Evolutionary conservation across 2,888 invertebrate species (phyloP), one percentile per base, ranked within the genome.

Genomic region (Eristalinus sepulchralis): DNA sequence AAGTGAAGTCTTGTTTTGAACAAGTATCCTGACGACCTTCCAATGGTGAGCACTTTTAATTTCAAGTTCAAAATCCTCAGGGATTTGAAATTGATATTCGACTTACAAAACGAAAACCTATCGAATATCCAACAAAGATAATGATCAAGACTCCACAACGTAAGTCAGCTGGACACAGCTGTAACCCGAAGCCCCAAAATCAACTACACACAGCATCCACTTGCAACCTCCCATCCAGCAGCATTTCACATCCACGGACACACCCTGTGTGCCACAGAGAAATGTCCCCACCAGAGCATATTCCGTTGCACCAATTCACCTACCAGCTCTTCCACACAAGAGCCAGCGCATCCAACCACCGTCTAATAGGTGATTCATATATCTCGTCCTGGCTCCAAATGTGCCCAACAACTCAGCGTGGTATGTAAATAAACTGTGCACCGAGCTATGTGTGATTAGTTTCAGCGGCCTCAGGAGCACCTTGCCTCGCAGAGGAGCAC

Each of bases 351-450:
- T 27, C 39, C 47, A 33, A 39, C 31, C 47, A n/a, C 47, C 64
- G 34, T 55, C 78, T 66, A 79, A 71, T 75, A 72, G 73, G 13
- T 62, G 66, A 57, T 62, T 67, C 73, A 73, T 67, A 77, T 62
- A 78, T 83, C 75, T 62, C 31, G 78, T 78, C 75, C 57, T 60
- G 62, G 20, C 60, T 47, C 86, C 85, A 83, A 86, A 83, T 83
- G 60, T 78, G 83, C 78, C 70, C 75, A 82, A 57, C 47, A 75
- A 34, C 86, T 79, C 83, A 79, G 73, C 86, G 59, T 72, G 78
- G 86, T 86, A 86, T 86, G 86, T 86, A 86, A 86, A 86, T 86
- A 79, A 79, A 86, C 86, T 75, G 62, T 55, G 77, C 34, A 60
- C 55, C 62, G 66, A 70, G 70, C 53, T 72, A 33, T 68, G 53